Percentiles rank a stretch among this genome's conserved stretches.
Evolutionary conservation across 2,888 invertebrate species (phyloP).

Genomic region (Orthosia gothica): DNA sequence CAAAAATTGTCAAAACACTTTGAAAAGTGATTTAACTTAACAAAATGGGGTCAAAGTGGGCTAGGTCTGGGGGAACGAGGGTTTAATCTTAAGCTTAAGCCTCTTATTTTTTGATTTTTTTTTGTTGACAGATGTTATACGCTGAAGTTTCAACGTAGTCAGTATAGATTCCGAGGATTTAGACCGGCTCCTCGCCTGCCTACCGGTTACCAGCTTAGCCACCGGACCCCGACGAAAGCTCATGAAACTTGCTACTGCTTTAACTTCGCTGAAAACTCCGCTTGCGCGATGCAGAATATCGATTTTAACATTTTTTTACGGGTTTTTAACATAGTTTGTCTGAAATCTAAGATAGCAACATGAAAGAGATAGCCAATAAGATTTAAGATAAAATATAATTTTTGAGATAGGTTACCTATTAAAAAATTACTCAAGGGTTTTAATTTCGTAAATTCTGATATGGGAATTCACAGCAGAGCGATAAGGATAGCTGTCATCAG

Average conservation of each 20-base stretch:
- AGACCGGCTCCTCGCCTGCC: not conserved
- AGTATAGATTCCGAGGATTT: not conserved
- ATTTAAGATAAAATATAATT: not conserved
- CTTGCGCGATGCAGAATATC: conserved; percentile 3
- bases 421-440: not conserved
- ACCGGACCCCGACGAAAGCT: not conserved
- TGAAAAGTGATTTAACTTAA: not conserved
- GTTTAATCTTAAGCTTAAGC: not conserved
- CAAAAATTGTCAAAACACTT: not conserved
- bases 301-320: not conserved
- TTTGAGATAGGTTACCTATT: not conserved
- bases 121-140: not conserved
- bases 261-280: not conserved
- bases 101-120: not conserved
- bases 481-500: not conserved
- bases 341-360: not conserved
- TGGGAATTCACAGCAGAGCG: not conserved
- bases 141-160: not conserved
- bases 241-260: not conserved
- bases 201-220: not conserved
- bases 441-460: not conserved
- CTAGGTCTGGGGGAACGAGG: too few relatives aligned
- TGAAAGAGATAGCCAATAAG: too few relatives aligned
- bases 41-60: not conserved
- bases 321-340: not conserved